Evolutionary conservation across 2,797 vertebrate genomes (phyloP), one percentile per base, ranked within the genome.

Genomic region (Pitangus sulphuratus): DNA sequence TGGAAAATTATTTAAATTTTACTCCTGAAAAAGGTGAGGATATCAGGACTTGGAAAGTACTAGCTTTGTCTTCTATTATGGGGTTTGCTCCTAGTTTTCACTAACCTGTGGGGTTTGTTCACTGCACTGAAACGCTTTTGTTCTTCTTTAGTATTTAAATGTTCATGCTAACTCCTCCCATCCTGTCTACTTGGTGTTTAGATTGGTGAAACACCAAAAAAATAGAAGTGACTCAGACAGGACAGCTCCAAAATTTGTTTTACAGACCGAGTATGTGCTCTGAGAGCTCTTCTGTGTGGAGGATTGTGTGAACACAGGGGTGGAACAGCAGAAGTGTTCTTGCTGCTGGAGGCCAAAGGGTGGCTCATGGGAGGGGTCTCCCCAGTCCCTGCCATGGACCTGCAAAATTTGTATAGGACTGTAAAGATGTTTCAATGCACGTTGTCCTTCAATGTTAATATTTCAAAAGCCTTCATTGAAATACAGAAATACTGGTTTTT

Each of bases 141-240:
- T 85, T 94, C 47, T 62, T 65, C 76, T 90, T 72, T 14, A 70
- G 24, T 53, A 74, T 93, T 91, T 76, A 83, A 95, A 75, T 76
- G 17, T 80, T 89, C 60, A 7, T 48, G 35, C 26, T 81, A 44
- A 91, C 69, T 79, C 68, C 82, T 94, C 90, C 88, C 51, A 76
- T 87, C 82, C 84, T 89, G 66, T 78, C 65, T 89, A 16, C 57
- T 94, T 94, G 48, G 64, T 93, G 68, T 92, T 89, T 83, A 89
- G 85, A 69, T 54, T 48, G 70, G 42, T 84, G 65, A 84, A 81
- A 79, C 51, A 58, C 31, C 80, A 53, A 82, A 86, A 62, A 9
- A 19, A 48, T 68, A 37, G 54, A 79, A 90, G 22, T 68, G 44
- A 65, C 56, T 94, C 31, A n/a, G 80, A 74, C 72, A 39, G 60